These are phyloP conservation scores for Semotilus atromaculatus DNA, from an alignment of 2,797 vertebrate genomes.

Conservation along the genomic window DNA sequence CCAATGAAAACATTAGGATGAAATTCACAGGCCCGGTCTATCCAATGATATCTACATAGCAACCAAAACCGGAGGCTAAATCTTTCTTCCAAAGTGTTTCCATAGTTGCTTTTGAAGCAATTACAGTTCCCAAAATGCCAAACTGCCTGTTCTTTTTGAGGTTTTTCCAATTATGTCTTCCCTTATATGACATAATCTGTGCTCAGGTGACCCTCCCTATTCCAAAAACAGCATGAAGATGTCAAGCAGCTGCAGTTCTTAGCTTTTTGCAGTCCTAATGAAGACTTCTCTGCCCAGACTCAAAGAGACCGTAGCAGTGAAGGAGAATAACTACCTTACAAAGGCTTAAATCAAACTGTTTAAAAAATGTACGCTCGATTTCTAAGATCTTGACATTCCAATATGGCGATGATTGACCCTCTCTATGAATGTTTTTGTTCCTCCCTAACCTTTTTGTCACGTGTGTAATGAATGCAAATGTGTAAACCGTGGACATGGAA, in stretches of 20 bases:
- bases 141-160: constrained; percentile 10
- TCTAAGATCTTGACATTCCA: constrained; percentile 88
- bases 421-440: constrained; percentile 81
- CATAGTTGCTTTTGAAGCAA: neutral
- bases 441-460: constrained; percentile 68
- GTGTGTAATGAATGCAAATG: constrained; percentile 79
- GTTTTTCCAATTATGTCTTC: constrained; percentile 31
- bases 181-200: constrained; percentile 12
- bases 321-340: constrained; percentile 19
- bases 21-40: neutral
- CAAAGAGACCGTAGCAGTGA: constrained; percentile 56
- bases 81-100: constrained; percentile 19
- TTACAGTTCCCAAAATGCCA: constrained; percentile 34
- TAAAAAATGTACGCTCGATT: constrained; percentile 71
- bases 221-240: constrained; percentile 9
- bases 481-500: constrained; percentile 75
- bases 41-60: constrained; percentile 2
- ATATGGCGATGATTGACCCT: constrained; percentile 77
- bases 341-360: constrained; percentile 60
- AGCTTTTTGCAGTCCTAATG: constrained; percentile 83
- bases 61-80: constrained; percentile 8
- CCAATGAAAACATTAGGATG: constrained; percentile 19
- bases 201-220: constrained; percentile 44
- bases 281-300: constrained; percentile 57
- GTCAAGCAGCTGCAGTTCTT: constrained; percentile 78